These are phyloP conservation scores for Sesia apiformis DNA, from an alignment of 2,888 invertebrate species.

Conservation along the genomic window DNA sequence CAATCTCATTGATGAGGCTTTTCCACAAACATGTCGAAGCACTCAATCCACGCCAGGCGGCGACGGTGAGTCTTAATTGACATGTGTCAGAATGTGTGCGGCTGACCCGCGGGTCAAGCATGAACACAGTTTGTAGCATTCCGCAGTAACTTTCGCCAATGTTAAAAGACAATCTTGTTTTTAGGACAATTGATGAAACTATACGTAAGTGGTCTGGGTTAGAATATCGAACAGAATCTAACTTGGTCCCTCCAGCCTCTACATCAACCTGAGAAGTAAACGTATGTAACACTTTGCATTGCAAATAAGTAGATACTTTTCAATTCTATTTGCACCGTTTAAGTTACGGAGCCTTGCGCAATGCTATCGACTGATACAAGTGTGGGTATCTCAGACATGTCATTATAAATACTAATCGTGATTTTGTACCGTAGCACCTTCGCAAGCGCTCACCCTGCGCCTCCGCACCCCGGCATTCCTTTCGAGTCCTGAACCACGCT, in stretches of 20 bases:
- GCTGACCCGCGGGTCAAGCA: slow-evolving; percentile 65
- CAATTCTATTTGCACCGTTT: not conserved
- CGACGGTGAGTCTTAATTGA: slow-evolving; percentile 68
- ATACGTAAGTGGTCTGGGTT: slow-evolving; percentile 16
- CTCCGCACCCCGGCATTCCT: slow-evolving; percentile 62
- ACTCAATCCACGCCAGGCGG: slow-evolving; percentile 62
- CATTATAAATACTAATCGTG: slow-evolving; percentile 67
- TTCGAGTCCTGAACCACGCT: slow-evolving; percentile 65
- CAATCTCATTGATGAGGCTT: slow-evolving; percentile 56
- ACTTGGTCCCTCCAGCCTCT: too few relatives aligned
- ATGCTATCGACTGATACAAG: slow-evolving; percentile 17
- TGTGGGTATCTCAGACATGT: slow-evolving; percentile 43
- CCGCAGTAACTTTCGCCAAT: slow-evolving; percentile 58
- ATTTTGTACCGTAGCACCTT: slow-evolving; percentile 54
- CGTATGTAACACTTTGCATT: too few relatives aligned
- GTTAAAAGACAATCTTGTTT: slow-evolving; percentile 35
- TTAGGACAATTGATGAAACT: slow-evolving; percentile 10
- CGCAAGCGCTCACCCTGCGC: slow-evolving; percentile 25
- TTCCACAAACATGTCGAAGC: slow-evolving; percentile 69
- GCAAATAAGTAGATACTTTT: not conserved
- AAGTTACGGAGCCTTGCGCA: slow-evolving; percentile 14
- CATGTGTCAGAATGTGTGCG: slow-evolving; percentile 70
- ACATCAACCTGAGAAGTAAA: not conserved
- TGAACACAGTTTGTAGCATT: slow-evolving; percentile 60
- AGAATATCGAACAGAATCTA: too few relatives aligned